Evolutionary conservation across 2,113 vertebrate genomes (phyloP), one percentile per base, ranked within the genome.

Genomic region (Genyomyrus donnyi): DNA sequence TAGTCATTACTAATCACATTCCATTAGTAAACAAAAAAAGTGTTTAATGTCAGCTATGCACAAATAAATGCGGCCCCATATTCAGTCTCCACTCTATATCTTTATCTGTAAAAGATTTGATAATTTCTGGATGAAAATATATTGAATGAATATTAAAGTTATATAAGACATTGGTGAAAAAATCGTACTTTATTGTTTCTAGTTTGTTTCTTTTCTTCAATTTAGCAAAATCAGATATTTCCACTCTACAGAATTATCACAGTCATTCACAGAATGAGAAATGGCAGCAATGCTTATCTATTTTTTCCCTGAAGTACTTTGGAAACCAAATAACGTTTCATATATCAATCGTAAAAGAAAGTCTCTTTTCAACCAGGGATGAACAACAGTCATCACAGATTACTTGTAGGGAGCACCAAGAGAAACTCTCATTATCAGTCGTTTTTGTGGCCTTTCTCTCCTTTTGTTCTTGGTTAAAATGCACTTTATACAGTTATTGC

Each of bases 1-100:
- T 87, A 56, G 85, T 87, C 50, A 87, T 97, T 97, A 97, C 98
- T 98, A 98, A 97, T 98, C 97, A 97, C 97, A 94, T 96, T 95
- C 90, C 2, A 31, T 96, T 96, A 94, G 96, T 96, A 95, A 95
- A 94, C 96, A 96, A 95, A 94, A 95, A 96, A 94, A 95, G 94
- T 95, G 94, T 94, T 95, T 95, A 94, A 96, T 96, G 93, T 91
- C 91, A 95, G 96, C 94, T 94, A 94, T 93, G 83, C 88, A 45
- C 50, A 91, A 50, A 80, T 89, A 90, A 89, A 89, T 90, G 35
- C 31, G 58, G 66, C 58, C 50, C 49, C n/a, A 39, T 87, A 31
- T 53, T 56, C 10, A 31, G 48, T 31, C 15, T n/a, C 7, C 13
- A 21, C n/a, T 7, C 21, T 53, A 50, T 31, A n/a, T 31, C 62